phyloP scores from a whole-genome alignment of 2,888 invertebrate genomes.

The Poecilus cupreus region DNA sequence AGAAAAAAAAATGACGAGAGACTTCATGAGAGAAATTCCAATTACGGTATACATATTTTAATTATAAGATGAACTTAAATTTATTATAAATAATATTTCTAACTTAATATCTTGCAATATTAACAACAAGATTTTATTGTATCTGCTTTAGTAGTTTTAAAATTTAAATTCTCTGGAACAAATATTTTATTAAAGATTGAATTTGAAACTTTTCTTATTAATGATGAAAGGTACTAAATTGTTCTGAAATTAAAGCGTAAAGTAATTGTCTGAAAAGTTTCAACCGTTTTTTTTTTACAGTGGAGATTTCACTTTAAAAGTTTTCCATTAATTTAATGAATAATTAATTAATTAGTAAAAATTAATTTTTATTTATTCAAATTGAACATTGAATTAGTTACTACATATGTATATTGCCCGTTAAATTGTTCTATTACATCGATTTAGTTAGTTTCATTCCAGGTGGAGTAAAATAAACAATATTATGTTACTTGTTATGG shows the following conservation, averaged over 20 bases:
- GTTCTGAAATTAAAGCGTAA: conserved; percentile 4
- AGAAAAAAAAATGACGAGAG: background rate
- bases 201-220: conserved; percentile 31
- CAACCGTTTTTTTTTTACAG: background rate
- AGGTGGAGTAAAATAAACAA: too few species aligned
- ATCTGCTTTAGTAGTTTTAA: background rate
- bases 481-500: too few species aligned
- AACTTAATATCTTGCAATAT: background rate
- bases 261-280: conserved; percentile 36
- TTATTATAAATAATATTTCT: background rate
- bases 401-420: too few species aligned
- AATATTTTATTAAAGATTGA: background rate
- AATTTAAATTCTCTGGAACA: background rate
- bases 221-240: conserved; percentile 14
- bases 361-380: too few species aligned
- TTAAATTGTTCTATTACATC: too few species aligned
- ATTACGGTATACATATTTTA: background rate
- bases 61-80: background rate
- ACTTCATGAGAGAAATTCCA: background rate
- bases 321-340: too few species aligned
- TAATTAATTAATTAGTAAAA: too few species aligned
- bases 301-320: background rate
- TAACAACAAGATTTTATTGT: conserved; percentile 1
- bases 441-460: too few species aligned
- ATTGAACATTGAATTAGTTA: too few species aligned